Evolutionary conservation across 2,797 vertebrate species (phyloP).

Genomic region (Petrocephalus sullivani): DNA sequence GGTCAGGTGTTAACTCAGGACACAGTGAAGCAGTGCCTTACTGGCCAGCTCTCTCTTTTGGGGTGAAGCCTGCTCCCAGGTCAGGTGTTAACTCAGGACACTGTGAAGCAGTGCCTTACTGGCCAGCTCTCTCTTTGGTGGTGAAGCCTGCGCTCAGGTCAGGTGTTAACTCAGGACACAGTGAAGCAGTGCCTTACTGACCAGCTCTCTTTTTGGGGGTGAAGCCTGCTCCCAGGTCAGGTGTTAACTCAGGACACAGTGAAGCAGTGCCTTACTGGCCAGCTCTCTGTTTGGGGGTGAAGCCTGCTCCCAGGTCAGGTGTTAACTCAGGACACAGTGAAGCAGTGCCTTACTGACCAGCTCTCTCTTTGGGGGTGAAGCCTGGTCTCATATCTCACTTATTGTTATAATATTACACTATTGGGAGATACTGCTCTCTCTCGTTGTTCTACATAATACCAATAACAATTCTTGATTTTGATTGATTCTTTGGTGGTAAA

Average conservation of each 20-base stretch:
- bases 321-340: too few species aligned
- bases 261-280: background rate
- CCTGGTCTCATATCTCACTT: background rate
- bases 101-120: background rate
- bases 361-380: background rate
- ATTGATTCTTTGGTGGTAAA: background rate
- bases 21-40: too few species aligned
- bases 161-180: background rate
- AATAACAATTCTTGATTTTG: background rate
- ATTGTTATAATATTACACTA: background rate
- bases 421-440: background rate
- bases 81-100: background rate
- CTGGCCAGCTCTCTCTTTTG: too few species aligned
- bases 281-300: background rate
- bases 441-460: background rate
- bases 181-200: background rate
- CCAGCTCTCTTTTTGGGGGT: background rate
- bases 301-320: background rate
- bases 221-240: background rate
- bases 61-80: too few species aligned
- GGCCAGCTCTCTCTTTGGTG: background rate
- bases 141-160: background rate
- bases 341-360: background rate
- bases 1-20: too few species aligned
- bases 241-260: background rate